These are phyloP conservation scores for Mactra quadrangularis DNA, from an alignment of 1,140 invertebrate genomes.

Conservation along the genomic window DNA sequence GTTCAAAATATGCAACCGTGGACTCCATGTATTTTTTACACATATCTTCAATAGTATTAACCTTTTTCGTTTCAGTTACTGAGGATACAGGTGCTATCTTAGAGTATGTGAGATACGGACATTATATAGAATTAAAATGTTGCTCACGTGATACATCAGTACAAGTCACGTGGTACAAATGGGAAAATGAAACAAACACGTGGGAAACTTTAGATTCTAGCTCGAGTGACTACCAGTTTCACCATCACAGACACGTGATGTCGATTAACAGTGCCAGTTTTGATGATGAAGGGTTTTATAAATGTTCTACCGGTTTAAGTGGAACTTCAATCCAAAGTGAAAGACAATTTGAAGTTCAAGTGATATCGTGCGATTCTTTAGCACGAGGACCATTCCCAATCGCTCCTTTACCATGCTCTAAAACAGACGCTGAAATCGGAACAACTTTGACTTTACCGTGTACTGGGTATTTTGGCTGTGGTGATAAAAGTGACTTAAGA, in stretches of 20 bases:
- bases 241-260: background rate
- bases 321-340: too few relatives aligned
- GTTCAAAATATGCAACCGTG: too few relatives aligned
- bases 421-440: background rate
- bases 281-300: background rate
- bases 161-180: background rate
- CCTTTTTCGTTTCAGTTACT: too few relatives aligned
- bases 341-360: background rate
- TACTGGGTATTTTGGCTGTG: constrained; percentile 9
- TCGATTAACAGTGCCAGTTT: constrained; percentile 1
- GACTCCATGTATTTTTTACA: too few relatives aligned
- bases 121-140: constrained; percentile 17
- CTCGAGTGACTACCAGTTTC: background rate
- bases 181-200: background rate
- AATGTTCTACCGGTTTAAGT: background rate
- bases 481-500: background rate
- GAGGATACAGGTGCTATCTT: too few relatives aligned
- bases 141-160: background rate
- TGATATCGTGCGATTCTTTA: background rate
- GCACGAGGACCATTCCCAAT: constrained; percentile 1
- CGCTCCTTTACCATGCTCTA: background rate
- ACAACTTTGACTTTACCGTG: constrained; percentile 6
- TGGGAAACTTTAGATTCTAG: background rate
- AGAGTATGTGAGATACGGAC: constrained; percentile 12
- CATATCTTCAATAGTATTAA: too few relatives aligned